Evolutionary conservation across 2,888 invertebrate species (phyloP).

Genomic region (Eupithecia pulchellata): DNA sequence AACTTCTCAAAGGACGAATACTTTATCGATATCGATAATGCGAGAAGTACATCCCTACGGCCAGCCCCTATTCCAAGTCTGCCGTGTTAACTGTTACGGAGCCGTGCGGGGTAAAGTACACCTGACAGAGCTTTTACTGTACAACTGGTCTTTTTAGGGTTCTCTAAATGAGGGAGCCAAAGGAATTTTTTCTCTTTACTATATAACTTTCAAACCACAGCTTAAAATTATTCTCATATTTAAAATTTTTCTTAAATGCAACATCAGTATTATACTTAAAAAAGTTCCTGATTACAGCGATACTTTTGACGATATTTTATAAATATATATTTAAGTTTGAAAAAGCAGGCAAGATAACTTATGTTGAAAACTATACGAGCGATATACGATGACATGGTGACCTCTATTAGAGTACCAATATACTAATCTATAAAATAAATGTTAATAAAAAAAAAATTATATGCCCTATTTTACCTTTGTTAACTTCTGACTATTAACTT

Average conservation of each 20-base stretch:
- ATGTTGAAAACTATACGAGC: background rate
- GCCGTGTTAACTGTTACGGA: conserved; percentile 50
- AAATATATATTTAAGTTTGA: background rate
- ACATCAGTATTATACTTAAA: background rate
- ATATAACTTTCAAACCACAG: background rate
- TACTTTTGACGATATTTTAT: too few relatives aligned
- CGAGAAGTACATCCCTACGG: conserved; percentile 37
- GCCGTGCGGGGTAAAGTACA: conserved; percentile 31
- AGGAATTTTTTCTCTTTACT: background rate
- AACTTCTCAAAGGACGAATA: background rate
- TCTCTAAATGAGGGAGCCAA: background rate
- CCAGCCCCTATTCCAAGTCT: conserved; percentile 66
- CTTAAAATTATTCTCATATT: background rate
- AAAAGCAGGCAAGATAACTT: background rate
- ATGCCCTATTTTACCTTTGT: background rate
- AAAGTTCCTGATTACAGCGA: background rate
- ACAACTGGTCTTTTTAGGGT: conserved; percentile 15
- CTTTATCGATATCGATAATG: conserved; percentile 15
- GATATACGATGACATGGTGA: too few relatives aligned
- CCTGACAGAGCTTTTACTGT: conserved; percentile 25
- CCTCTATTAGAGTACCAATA: background rate
- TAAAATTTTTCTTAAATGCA: background rate
- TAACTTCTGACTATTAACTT: background rate
- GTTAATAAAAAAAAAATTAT: background rate
- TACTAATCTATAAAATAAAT: background rate